phyloP scores from a whole-genome alignment of 2,888 invertebrate genomes.

The Nemoura dubitans region DNA sequence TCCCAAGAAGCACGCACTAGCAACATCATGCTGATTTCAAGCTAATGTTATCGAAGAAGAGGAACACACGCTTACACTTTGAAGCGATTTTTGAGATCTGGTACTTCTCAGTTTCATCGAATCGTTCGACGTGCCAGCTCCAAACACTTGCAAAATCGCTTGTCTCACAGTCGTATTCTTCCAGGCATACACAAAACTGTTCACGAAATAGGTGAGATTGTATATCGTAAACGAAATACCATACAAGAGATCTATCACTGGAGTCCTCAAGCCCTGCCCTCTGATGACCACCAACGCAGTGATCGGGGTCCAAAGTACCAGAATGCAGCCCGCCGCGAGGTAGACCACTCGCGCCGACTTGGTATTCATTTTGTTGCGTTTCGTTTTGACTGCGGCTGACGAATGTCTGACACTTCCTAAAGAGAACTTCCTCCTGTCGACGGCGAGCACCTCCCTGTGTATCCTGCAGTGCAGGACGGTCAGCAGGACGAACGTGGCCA shows the following conservation, averaged over 20 bases:
- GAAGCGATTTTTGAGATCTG: not conserved
- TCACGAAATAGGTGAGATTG: slow-evolving; percentile 46
- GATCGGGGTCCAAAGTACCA: slow-evolving; percentile 46
- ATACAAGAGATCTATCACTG: slow-evolving; percentile 40
- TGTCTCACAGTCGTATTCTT: slow-evolving; percentile 44
- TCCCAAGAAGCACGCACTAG: not conserved
- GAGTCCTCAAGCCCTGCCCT: not conserved
- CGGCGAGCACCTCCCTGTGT: slow-evolving; percentile 40
- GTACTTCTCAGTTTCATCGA: not conserved
- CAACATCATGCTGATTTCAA: not conserved
- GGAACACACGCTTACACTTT: not conserved
- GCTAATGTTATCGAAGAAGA: not conserved
- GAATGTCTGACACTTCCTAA: not conserved
- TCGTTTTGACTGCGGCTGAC: not conserved
- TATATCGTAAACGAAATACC: slow-evolving; percentile 42
- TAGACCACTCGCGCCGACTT: slow-evolving; percentile 45
- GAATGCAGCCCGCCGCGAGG: slow-evolving; percentile 41
- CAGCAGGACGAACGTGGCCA: slow-evolving; percentile 32
- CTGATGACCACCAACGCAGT: slow-evolving; percentile 42
- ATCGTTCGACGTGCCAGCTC: not conserved
- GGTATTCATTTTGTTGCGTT: not conserved
- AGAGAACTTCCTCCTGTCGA: not conserved
- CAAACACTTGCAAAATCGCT: slow-evolving; percentile 36
- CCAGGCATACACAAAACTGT: slow-evolving; percentile 49
- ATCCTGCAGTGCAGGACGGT: slow-evolving; percentile 44